These are phyloP conservation scores for Campoletis sonorensis DNA, from an alignment of 1,140 invertebrate species.

Conservation along the genomic window DNA sequence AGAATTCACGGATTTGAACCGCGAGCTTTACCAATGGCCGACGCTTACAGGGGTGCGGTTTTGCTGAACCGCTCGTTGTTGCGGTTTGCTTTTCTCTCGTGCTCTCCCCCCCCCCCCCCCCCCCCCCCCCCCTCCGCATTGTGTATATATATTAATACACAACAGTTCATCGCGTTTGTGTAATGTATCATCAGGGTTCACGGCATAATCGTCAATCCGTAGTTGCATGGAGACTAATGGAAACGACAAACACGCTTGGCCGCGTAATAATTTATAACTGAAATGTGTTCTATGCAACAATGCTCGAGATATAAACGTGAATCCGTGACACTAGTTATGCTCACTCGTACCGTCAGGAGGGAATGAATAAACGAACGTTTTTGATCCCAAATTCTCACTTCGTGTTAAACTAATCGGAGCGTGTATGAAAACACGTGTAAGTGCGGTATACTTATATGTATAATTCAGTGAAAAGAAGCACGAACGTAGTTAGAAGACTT, in stretches of 20 bases:
- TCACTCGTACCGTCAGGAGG: not conserved
- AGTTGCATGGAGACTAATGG: slow-evolving; percentile 32
- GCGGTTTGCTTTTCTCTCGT: slow-evolving; percentile 37
- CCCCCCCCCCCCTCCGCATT: no score
- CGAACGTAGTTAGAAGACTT: not conserved
- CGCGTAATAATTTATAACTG: slow-evolving; percentile 37
- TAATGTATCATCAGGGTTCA: slow-evolving; percentile 45
- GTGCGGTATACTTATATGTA: not conserved
- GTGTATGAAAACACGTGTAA: slow-evolving; percentile 4
- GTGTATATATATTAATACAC: not conserved
- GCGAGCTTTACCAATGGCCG: slow-evolving; percentile 42
- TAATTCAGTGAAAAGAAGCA: slow-evolving; percentile 8
- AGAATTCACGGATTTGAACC: slow-evolving; percentile 44
- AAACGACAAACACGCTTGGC: slow-evolving; percentile 35
- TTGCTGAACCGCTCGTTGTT: slow-evolving; percentile 15
- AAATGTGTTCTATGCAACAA: not conserved
- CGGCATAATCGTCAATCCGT: slow-evolving; percentile 36
- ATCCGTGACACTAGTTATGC: not conserved
- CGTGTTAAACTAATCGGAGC: slow-evolving; percentile 15
- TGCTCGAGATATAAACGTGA: not conserved
- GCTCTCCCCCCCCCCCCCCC: no score
- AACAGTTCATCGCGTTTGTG: not conserved
- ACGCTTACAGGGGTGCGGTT: slow-evolving; percentile 11
- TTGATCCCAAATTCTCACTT: slow-evolving; percentile 15
- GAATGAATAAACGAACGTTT: slow-evolving; percentile 7